Percentiles rank a stretch among this genome's conserved stretches.
phyloP scores from a whole-genome alignment of 2,113 vertebrate genomes.

The Panthera leo region DNA sequence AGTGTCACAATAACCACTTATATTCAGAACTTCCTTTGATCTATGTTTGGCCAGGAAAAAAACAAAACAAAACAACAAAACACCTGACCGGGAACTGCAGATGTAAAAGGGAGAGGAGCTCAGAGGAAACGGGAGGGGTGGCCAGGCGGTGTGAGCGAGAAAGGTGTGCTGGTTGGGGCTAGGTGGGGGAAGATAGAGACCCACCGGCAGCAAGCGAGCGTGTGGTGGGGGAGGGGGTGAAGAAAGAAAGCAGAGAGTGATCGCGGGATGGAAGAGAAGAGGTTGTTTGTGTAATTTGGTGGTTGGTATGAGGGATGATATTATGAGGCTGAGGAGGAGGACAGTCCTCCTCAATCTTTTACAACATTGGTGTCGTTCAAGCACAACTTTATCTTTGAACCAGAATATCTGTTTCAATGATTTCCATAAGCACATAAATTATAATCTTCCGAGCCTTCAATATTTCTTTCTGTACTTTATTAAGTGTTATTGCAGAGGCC shows the following conservation, averaged over 20 bases:
- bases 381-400: slow-evolving; percentile 69
- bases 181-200: neutral
- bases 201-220: neutral
- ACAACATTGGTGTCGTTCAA: slow-evolving; percentile 61
- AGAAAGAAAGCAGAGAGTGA: neutral
- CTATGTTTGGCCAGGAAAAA: slow-evolving; percentile 12
- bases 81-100: slow-evolving; percentile 47
- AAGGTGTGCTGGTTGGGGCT: neutral
- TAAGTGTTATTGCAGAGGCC: slow-evolving; percentile 59
- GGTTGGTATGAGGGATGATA: slow-evolving; percentile 58
- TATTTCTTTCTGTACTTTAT: slow-evolving; percentile 56
- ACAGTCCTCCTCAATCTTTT: slow-evolving; percentile 60
- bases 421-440: slow-evolving; percentile 74
- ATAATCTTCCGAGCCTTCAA: slow-evolving; percentile 45
- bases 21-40: slow-evolving; percentile 78
- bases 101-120: neutral
- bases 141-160: neutral
- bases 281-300: slow-evolving; percentile 37
- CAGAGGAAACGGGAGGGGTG: neutral
- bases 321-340: slow-evolving; percentile 62
- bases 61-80: too few relatives aligned
- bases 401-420: slow-evolving; percentile 53
- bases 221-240: neutral
- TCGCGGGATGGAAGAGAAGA: neutral
- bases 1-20: slow-evolving; percentile 72